Base-by-base conservation (phyloP, 2,113 vertebrate species). In the Hippocampus zosterae region DNA sequence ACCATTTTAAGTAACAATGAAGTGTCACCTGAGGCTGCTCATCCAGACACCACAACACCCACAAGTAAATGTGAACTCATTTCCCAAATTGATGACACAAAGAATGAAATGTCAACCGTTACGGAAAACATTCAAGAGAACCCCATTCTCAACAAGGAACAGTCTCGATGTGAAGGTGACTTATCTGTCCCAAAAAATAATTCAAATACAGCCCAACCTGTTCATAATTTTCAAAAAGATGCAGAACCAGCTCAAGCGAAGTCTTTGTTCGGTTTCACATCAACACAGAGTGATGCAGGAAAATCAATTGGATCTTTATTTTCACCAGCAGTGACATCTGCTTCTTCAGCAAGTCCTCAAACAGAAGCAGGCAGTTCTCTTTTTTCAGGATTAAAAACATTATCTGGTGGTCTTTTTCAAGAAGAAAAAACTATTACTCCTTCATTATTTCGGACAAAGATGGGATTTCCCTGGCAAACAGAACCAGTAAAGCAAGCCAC, bases 231-330 rank as follows among this genome's bases (percentile, higher is more conserved):
- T n/a, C 71, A 73, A 10, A 80, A 62, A 57, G 70, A 63, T 73
- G 25, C 73, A 67, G 89, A 91, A 42, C 60, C 82, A 67, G 53
- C 84, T 62, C 89, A 79, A 65, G 37, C 84, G 65, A 93, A 90
- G 70, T 75, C 87, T 18, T 42, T 83, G 18, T 94, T 96, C 12
- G 83, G 85, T 70, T 95, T 96, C 53, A 85, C 94, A 70, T 85
- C 93, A 0, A 88, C 92, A 82, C 77, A 87, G 70, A 69, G 81
- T 80, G 92, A 94, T 44, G 69, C 63, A 79, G 91, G 89, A 65
- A 95, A 91, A 79, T 87, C 93, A 8, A 78, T 95, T 75, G 93
- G 93, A 48, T 95, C 94, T n/a, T 84, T 96, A 19, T 96, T 98
- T 87, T 94, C 94, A 76, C 80, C 83, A 61, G 80, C 69, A 65